Conservation (phyloP, 2,888 invertebrate species). For the Drosophila pseudotalamancana region DNA sequence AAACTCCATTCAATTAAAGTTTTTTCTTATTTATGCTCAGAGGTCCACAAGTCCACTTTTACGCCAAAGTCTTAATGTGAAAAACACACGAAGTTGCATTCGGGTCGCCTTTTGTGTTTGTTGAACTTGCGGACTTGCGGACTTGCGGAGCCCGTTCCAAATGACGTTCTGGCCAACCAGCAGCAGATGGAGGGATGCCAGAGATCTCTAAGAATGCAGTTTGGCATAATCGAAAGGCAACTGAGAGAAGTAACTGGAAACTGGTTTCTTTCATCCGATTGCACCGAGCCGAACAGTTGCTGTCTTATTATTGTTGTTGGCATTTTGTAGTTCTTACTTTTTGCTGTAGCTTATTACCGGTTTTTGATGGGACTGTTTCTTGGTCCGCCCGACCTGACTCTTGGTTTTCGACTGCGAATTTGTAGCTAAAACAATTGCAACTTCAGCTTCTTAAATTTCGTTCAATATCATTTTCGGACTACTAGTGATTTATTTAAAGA, state of each 20-base stretch:
- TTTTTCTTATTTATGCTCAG: constrained; percentile 50
- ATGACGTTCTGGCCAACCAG: constrained; percentile 27
- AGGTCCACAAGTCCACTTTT: constrained; percentile 24
- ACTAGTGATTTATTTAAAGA: background rate
- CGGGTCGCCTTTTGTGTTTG: constrained; percentile 30
- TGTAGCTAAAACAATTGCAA: constrained; percentile 13
- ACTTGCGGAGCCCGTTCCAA: constrained; percentile 18
- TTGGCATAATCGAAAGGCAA: constrained; percentile 78
- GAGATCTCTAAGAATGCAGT: constrained; percentile 70
- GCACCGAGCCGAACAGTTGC: constrained; percentile 26
- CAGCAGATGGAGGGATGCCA: constrained; percentile 41
- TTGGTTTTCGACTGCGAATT: constrained; percentile 25
- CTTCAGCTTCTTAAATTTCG: constrained; percentile 9
- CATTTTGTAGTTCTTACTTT: constrained; percentile 66
- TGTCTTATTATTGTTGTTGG: constrained; percentile 7
- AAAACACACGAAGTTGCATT: constrained; percentile 37
- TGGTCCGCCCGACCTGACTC: constrained; percentile 22
- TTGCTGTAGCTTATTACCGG: constrained; percentile 70
- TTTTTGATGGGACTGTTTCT: constrained; percentile 44
- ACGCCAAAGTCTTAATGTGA: constrained; percentile 11
- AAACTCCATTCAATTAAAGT: constrained; percentile 71
- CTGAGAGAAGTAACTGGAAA: constrained; percentile 61
- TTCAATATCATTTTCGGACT: background rate
- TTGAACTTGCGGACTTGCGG: constrained; percentile 55
- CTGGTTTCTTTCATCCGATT: constrained; percentile 37